Percentiles rank a stretch among this genome's conserved stretches.
Evolutionary conservation across 2,797 vertebrate genomes (phyloP).

Genomic region (Sebastes trivittatus): DNA sequence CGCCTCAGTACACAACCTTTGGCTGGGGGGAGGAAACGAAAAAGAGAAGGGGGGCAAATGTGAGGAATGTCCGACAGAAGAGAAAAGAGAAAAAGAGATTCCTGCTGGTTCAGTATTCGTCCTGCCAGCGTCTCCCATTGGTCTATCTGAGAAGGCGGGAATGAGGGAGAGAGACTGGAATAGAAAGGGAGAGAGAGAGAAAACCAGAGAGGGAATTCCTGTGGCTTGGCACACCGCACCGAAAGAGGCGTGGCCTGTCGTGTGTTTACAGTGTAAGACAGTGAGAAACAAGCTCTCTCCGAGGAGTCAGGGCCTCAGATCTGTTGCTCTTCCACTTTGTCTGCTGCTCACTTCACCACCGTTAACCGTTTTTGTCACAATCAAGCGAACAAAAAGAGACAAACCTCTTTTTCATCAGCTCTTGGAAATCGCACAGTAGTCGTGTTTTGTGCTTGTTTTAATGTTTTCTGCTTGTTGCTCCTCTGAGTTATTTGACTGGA

Average conservation of each 20-base stretch:
- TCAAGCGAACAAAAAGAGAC: slow-evolving; percentile 44
- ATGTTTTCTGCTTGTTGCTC: slow-evolving; percentile 21
- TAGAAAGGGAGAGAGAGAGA: slow-evolving; percentile 69
- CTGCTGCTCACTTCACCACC: slow-evolving; percentile 45
- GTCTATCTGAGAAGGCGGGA: slow-evolving; percentile 77
- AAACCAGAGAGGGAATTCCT: slow-evolving; percentile 82
- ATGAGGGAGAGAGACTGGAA: slow-evolving; percentile 73
- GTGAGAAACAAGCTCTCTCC: slow-evolving; percentile 77
- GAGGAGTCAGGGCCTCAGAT: slow-evolving; percentile 53
- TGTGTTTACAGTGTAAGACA: slow-evolving; percentile 79
- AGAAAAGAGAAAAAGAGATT: slow-evolving; percentile 46
- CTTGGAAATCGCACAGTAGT: slow-evolving; percentile 10
- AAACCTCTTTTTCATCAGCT: slow-evolving; percentile 16
- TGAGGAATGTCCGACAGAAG: slow-evolving; percentile 64
- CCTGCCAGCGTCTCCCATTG: slow-evolving; percentile 68
- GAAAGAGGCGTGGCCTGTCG: slow-evolving; percentile 77
- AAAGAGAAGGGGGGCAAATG: slow-evolving; percentile 11
- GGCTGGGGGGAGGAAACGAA: background rate
- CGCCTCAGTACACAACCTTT: slow-evolving; percentile 43
- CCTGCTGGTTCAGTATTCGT: slow-evolving; percentile 62
- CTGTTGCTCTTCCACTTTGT: slow-evolving; percentile 61
- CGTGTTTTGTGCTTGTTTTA: background rate
- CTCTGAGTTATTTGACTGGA: slow-evolving; percentile 40
- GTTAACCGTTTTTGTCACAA: slow-evolving; percentile 48
- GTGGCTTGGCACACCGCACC: slow-evolving; percentile 79